Percentiles rank a stretch among this genome's conserved stretches.
These are phyloP conservation scores for Mus caroli DNA, from an alignment of 2,797 vertebrate species.

Conservation along the genomic window DNA sequence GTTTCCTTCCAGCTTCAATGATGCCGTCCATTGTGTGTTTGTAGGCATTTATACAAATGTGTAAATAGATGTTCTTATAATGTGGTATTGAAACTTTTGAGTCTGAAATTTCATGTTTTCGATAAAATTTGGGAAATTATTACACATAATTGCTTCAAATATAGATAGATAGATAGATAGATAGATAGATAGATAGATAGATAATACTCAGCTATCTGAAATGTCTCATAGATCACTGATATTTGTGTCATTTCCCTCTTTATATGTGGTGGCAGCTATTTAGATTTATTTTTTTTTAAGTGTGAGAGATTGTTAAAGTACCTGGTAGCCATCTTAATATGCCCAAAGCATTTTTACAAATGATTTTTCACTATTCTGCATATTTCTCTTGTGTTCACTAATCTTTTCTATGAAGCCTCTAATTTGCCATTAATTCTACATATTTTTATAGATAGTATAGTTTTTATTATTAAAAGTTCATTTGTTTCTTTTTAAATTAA, in stretches of 20 bases:
- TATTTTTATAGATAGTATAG: background rate
- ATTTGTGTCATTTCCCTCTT: background rate
- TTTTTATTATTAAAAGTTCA: conserved; percentile 37
- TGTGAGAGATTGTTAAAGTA: background rate
- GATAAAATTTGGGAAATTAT: conserved; percentile 40
- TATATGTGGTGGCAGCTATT: background rate
- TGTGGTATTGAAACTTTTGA: background rate
- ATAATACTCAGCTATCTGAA: background rate
- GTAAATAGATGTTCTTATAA: background rate
- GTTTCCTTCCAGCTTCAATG: background rate
- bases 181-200: too few species aligned
- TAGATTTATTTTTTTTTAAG: background rate
- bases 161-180: too few species aligned
- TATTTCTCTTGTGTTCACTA: conserved; percentile 32
- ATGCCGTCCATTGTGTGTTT: background rate
- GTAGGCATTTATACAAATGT: background rate
- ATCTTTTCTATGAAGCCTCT: conserved; percentile 1
- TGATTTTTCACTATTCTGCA: background rate
- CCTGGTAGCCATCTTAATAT: background rate
- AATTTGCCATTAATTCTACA: background rate
- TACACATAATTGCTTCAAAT: background rate
- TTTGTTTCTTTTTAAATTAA: background rate
- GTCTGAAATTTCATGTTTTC: conserved; percentile 25
- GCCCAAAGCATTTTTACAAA: background rate
- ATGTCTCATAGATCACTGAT: background rate